A percentile compares a stretch with the other conserved stretches of the same genome.
These are phyloP conservation scores for Hirtodrosophila confusa DNA, from an alignment of 2,888 invertebrate species.

Conservation along the genomic window DNA sequence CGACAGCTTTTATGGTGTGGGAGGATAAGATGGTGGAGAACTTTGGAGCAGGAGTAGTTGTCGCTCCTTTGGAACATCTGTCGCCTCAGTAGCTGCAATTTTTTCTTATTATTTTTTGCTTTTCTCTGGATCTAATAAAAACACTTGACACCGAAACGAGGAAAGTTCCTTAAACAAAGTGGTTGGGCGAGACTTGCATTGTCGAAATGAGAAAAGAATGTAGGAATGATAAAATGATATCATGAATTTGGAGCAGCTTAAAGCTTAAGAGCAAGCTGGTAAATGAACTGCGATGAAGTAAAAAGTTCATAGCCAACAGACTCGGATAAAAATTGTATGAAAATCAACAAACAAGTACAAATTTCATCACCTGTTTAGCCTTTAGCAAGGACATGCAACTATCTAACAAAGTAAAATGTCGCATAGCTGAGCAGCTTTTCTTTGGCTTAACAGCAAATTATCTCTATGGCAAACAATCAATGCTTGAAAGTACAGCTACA, in stretches of 20 bases:
- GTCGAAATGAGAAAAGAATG: constrained; percentile 29
- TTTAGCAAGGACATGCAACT: not conserved
- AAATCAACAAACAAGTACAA: too few relatives aligned
- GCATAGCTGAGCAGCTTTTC: constrained; percentile 29
- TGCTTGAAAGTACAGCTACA: constrained; percentile 10
- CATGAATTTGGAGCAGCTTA: constrained; percentile 11
- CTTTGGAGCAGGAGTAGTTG: constrained; percentile 8
- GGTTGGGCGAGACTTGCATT: constrained; percentile 18
- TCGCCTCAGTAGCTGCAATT: constrained; percentile 37
- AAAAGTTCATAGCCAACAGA: too few relatives aligned
- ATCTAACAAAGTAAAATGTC: constrained; percentile 1
- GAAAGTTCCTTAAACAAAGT: constrained; percentile 63
- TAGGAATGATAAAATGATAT: constrained; percentile 4
- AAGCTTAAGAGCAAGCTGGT: not conserved
- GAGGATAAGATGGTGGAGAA: constrained; percentile 6
- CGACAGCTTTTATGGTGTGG: constrained; percentile 17
- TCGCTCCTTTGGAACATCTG: constrained; percentile 37
- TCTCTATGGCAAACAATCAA: constrained; percentile 44
- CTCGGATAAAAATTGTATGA: too few relatives aligned
- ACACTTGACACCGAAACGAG: constrained; percentile 72
- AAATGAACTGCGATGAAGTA: too few relatives aligned
- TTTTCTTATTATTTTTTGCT: constrained; percentile 27
- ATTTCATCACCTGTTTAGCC: constrained; percentile 24
- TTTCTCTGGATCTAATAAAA: constrained; percentile 57
- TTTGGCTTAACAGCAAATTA: constrained; percentile 45